A percentile compares a stretch with the other conserved stretches of the same genome.
phyloP scores from a whole-genome alignment of 2,113 vertebrate genomes.

The Dicentrarchus labrax region DNA sequence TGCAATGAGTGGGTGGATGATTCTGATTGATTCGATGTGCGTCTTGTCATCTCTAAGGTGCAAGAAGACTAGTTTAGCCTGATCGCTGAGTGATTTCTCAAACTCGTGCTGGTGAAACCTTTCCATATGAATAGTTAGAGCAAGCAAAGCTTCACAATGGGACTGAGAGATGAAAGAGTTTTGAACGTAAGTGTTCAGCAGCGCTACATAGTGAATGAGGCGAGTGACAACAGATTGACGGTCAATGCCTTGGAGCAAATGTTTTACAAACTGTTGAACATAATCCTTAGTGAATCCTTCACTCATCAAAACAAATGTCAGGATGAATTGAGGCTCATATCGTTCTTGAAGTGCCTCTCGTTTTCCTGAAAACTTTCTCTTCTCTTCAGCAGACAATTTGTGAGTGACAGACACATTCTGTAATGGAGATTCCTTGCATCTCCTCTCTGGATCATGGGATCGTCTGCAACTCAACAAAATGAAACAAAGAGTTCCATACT shows the following conservation, averaged over 20 bases:
- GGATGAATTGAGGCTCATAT: conserved; percentile 81
- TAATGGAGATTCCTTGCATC: conserved; percentile 77
- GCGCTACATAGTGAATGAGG: conserved; percentile 84
- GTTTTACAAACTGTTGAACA: conserved; percentile 77
- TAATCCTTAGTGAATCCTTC: conserved; percentile 81
- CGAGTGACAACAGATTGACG: conserved; percentile 69
- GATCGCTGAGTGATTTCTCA: conserved; percentile 79
- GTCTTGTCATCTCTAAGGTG: conserved; percentile 85
- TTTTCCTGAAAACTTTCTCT: conserved; percentile 82
- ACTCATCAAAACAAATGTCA: conserved; percentile 89
- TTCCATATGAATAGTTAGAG: conserved; percentile 44
- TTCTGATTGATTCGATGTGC: conserved; percentile 82
- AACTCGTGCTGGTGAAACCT: conserved; percentile 74
- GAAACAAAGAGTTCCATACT: conserved; percentile 78
- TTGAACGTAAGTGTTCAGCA: conserved; percentile 88
- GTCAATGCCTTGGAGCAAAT: conserved; percentile 83
- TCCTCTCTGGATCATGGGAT: conserved; percentile 83
- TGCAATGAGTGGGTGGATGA: conserved; percentile 88
- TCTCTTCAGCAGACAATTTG: conserved; percentile 83
- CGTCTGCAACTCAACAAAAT: conserved; percentile 86
- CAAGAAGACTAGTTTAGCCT: conserved; percentile 86
- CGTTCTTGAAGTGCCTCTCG: conserved; percentile 65
- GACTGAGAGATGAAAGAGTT: conserved; percentile 88
- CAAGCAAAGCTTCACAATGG: conserved; percentile 88
- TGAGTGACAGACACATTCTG: conserved; percentile 88